Percentiles rank a stretch among this genome's conserved stretches.
These are phyloP conservation scores for Styela clava DNA, from an alignment of 23 tunicate genomes.

Conservation along the genomic window DNA sequence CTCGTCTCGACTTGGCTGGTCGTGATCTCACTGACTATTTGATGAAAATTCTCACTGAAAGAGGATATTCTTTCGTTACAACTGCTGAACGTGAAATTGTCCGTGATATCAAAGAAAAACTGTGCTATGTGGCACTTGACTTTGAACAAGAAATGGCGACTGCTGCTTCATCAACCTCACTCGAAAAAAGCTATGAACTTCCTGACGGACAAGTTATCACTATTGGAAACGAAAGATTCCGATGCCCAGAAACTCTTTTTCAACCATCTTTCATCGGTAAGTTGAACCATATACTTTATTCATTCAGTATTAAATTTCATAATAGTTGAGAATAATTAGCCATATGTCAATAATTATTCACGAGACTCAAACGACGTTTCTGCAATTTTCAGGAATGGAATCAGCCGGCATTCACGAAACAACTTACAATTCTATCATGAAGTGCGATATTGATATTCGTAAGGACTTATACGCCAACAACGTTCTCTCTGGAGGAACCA, in stretches of 20 bases:
- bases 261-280: conserved; percentile 83
- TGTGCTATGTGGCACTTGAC: conserved; percentile 69
- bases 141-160: conserved; percentile 76
- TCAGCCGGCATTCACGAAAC: conserved; percentile 97
- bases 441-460: conserved; percentile 88
- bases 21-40: conserved; percentile 81
- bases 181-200: conserved; percentile 54
- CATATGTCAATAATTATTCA: too few relatives aligned
- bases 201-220: conserved; percentile 77
- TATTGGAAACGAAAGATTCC: conserved; percentile 92
- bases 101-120: conserved; percentile 80
- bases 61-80: conserved; percentile 47
- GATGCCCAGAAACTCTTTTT: conserved; percentile 97
- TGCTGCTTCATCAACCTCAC: conserved; percentile 59
- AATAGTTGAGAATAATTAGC: too few relatives aligned
- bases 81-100: conserved; percentile 78
- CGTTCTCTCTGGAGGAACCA: conserved; percentile 86
- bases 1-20: conserved; percentile 85
- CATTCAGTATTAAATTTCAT: too few relatives aligned
- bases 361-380: too few relatives aligned
- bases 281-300: too few relatives aligned
- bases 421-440: conserved; percentile 88
- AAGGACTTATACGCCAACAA: conserved; percentile 92
- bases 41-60: conserved; percentile 80
- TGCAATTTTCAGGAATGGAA: conserved; percentile 82